Evolutionary conservation across 1,140 invertebrate species (phyloP), one percentile per base, ranked within the genome.

Genomic region (Drosophila jambulina): DNA sequence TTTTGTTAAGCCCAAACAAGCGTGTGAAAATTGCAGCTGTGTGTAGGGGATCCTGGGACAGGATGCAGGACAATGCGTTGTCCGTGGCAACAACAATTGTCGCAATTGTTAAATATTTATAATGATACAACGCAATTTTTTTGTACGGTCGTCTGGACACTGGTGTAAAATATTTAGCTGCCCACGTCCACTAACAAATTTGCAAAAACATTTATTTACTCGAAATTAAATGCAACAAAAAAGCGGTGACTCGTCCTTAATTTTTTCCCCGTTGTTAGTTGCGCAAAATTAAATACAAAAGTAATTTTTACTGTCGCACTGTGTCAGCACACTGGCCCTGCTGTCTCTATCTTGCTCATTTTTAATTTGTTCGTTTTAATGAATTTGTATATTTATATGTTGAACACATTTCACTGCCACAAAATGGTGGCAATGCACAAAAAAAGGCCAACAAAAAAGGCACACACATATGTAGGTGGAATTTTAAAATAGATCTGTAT

Each of bases 71-170:
- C 62, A 68, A 48, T 65, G 74, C 74, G 69, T 67, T 79, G 70
- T 79, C 74, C 78, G 62, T 70, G 68, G 72, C 68, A 80, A 80
- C 77, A 77, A 81, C 85, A 84, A 88, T 88, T 90, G 84, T 90
- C 81, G 88, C 85, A 88, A 88, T 88, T 90, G 84, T 88, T 88
- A 88, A 88, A 88, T 84, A 88, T 88, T 84, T 88, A 88, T 90
- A 90, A 90, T 88, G 82, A 88, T 84, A 90, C 76, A 84, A 60
- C 56, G 58, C 36, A 19, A 40, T 75, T 87, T 87, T 23, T 19
- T 54, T 38, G 5, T 29, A 88, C 77, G 70, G 67, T 68, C 65
- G 77, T 60, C 69, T 77, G 78, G 67, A 58, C 71, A 77, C 69
- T 72, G n/a, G 69, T 74, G 83, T 87, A 78, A 87, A 87, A 80